These are phyloP conservation scores for Drosophila ogumai DNA, from an alignment of 1,140 invertebrate genomes.

Conservation along the genomic window DNA sequence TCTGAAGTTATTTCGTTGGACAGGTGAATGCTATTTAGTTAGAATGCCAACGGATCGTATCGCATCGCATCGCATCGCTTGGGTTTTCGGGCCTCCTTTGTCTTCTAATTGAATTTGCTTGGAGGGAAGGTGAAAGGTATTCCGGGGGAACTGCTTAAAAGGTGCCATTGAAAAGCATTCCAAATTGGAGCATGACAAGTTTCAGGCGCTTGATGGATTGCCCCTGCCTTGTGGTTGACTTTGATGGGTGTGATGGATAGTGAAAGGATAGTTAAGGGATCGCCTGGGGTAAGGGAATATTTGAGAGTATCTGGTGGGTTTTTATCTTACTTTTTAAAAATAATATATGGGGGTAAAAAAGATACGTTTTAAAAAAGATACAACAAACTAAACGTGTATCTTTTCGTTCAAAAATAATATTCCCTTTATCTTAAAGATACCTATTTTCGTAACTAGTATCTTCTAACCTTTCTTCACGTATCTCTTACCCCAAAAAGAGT, in stretches of 20 bases:
- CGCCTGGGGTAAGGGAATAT: slow-evolving; percentile 2
- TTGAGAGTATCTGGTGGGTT: slow-evolving; percentile 4
- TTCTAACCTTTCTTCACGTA: not conserved
- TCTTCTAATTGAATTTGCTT: slow-evolving; percentile 77
- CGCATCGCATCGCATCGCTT: slow-evolving; percentile 21
- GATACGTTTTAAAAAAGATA: not conserved
- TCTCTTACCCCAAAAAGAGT: not conserved
- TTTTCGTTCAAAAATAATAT: not conserved
- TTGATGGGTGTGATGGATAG: slow-evolving; percentile 45
- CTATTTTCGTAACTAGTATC: not conserved
- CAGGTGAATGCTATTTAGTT: slow-evolving; percentile 81
- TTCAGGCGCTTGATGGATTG: slow-evolving; percentile 64
- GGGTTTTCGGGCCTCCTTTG: slow-evolving; percentile 40
- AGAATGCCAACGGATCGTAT: slow-evolving; percentile 63
- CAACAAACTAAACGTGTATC: not conserved
- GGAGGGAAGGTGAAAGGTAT: slow-evolving; percentile 45
- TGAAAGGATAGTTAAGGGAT: slow-evolving; percentile 56
- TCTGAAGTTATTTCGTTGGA: slow-evolving; percentile 64
- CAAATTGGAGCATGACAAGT: slow-evolving; percentile 76
- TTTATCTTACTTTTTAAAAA: not conserved
- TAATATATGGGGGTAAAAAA: too few relatives aligned
- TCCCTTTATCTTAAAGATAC: too few relatives aligned
- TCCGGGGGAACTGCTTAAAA: slow-evolving; percentile 29
- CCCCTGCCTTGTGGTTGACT: slow-evolving; percentile 60
- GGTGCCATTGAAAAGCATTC: slow-evolving; percentile 77